Conservation (phyloP, 2,113 vertebrate genomes). For the Mastomys coucha region DNA sequence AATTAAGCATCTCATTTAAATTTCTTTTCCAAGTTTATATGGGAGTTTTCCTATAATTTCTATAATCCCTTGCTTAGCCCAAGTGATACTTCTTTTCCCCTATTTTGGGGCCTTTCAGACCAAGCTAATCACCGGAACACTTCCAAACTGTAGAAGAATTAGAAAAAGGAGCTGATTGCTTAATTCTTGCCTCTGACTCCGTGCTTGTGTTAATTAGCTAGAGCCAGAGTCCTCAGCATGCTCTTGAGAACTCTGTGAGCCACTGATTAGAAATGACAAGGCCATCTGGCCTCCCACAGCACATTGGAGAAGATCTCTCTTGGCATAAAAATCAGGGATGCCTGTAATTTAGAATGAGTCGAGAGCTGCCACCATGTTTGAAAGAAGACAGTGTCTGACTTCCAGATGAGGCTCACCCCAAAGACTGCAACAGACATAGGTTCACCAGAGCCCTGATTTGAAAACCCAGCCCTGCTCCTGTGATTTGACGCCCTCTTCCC, state of each 20-base stretch:
- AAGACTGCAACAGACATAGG: background rate
- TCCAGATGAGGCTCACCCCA: background rate
- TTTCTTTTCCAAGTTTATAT: slow-evolving; percentile 48
- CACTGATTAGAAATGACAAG: slow-evolving; percentile 67
- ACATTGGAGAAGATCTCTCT: slow-evolving; percentile 39
- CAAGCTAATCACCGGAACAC: slow-evolving; percentile 44
- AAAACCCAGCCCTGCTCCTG: background rate
- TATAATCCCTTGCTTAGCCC: slow-evolving; percentile 30
- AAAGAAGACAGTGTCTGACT: slow-evolving; percentile 22
- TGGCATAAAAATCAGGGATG: slow-evolving; percentile 76
- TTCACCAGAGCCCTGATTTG: background rate
- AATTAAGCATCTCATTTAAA: slow-evolving; percentile 70
- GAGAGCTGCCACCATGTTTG: slow-evolving; percentile 15
- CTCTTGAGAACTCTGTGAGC: background rate
- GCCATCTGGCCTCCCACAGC: slow-evolving; percentile 70
- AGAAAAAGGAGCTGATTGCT: slow-evolving; percentile 68
- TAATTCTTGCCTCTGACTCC: slow-evolving; percentile 44
- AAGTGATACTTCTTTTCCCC: slow-evolving; percentile 37
- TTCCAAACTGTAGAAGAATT: slow-evolving; percentile 62
- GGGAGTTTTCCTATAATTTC: slow-evolving; percentile 47
- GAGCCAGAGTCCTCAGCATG: slow-evolving; percentile 44
- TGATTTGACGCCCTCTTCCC: background rate
- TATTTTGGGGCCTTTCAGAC: slow-evolving; percentile 64
- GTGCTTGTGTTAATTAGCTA: slow-evolving; percentile 60
- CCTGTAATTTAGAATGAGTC: slow-evolving; percentile 66